phyloP scores from a whole-genome alignment of 64 coral and sea anemone genomes.

The Montipora sp. region DNA sequence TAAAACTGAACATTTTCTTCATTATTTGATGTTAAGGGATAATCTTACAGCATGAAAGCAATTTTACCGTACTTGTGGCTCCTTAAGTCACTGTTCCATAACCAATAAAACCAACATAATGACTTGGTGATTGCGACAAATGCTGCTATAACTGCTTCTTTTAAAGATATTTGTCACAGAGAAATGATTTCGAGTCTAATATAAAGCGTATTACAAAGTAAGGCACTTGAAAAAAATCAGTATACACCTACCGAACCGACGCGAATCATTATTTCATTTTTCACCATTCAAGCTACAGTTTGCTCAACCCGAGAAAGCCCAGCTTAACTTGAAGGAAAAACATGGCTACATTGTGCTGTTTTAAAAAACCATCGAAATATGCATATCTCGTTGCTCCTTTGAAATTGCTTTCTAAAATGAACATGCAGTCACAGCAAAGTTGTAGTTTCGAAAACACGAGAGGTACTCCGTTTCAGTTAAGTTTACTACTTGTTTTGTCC shows the following conservation, averaged over 20 bases:
- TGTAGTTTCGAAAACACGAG: neutral
- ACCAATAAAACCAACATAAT: conserved; percentile 71
- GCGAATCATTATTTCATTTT: conserved; percentile 2
- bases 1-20: conserved; percentile 50
- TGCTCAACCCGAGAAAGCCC: neutral
- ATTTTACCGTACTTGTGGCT: conserved; percentile 51
- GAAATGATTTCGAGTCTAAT: conserved; percentile 69
- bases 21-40: conserved; percentile 55
- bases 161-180: conserved; percentile 79
- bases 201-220: conserved; percentile 36
- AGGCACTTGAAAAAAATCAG: conserved; percentile 33
- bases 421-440: neutral
- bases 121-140: conserved; percentile 74
- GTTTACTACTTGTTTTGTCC: neutral
- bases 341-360: neutral
- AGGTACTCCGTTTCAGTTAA: neutral
- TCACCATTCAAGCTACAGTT: neutral
- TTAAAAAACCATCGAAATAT: neutral
- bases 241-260: conserved; percentile 33
- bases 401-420: neutral
- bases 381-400: neutral
- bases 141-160: conserved; percentile 78
- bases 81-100: conserved; percentile 51
- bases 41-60: conserved; percentile 60
- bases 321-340: neutral